A percentile compares a stretch with the other conserved stretches of the same genome.
Conservation (phyloP, 37 sponge, comb jelly and placozoan genomes). For the Halisarca cf. caerulea region DNA sequence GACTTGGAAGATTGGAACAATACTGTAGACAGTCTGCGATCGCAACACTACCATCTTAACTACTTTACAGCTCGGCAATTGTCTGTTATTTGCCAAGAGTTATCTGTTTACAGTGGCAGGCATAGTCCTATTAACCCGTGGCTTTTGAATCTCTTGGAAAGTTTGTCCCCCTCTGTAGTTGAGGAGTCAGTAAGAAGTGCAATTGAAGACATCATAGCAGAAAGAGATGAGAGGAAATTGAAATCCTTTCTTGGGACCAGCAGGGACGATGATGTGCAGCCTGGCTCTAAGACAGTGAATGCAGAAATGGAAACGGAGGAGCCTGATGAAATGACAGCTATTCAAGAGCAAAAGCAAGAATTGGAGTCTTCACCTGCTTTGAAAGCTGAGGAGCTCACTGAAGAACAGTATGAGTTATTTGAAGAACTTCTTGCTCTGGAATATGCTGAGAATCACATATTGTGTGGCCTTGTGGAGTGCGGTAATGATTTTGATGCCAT, state of each 20-base stretch:
- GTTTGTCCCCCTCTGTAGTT: background rate
- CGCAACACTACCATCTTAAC: constrained; percentile 54
- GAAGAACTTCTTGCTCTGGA: background rate
- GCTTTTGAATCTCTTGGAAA: constrained; percentile 1
- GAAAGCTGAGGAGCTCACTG: background rate
- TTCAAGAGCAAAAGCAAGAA: background rate
- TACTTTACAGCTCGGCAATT: constrained; percentile 76
- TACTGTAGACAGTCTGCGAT: constrained; percentile 21
- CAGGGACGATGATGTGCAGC: too few relatives aligned
- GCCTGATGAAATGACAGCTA: too few relatives aligned
- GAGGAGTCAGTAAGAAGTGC: too few relatives aligned
- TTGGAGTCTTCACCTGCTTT: background rate
- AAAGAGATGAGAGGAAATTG: too few relatives aligned
- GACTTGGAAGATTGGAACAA: constrained; percentile 46
- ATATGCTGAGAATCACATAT: background rate
- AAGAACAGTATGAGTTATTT: background rate
- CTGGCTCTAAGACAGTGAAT: too few relatives aligned
- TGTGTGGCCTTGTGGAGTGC: background rate
- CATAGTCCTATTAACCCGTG: background rate
- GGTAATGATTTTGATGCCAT: background rate
- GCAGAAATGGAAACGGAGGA: too few relatives aligned
- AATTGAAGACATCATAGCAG: too few relatives aligned
- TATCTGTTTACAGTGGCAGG: background rate
- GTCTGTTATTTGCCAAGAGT: constrained; percentile 40
- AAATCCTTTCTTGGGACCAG: too few relatives aligned